Conservation (phyloP, 2,113 vertebrate genomes). For the Bungarus multicinctus region DNA sequence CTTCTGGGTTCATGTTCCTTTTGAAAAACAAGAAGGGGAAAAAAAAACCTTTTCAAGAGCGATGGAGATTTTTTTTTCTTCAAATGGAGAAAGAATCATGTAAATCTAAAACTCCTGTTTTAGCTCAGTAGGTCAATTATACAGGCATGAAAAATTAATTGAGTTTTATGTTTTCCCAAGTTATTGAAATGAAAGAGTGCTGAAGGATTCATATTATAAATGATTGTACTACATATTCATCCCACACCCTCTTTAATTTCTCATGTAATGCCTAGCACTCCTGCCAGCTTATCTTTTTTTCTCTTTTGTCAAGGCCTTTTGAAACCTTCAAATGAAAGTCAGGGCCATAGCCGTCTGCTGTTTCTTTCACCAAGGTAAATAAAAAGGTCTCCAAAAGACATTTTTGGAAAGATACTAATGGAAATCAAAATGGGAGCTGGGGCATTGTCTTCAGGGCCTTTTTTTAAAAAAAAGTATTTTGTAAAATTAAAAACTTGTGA, state of each 20-base stretch:
- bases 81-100: background rate
- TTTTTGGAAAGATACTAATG: background rate
- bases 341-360: background rate
- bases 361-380: background rate
- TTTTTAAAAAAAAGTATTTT: background rate
- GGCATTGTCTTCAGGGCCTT: background rate
- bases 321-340: background rate
- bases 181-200: background rate
- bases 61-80: background rate
- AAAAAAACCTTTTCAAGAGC: background rate
- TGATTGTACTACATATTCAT: background rate
- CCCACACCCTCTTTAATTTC: background rate
- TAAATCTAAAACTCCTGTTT: background rate
- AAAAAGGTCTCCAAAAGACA: background rate
- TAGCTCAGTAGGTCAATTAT: background rate
- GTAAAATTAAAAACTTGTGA: background rate
- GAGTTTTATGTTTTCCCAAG: background rate
- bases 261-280: background rate
- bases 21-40: background rate
- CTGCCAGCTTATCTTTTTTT: background rate
- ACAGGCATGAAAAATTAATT: background rate
- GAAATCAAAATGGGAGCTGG: background rate
- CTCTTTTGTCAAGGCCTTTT: background rate
- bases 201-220: background rate
- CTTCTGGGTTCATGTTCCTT: background rate